These are phyloP conservation scores for Naja naja DNA, from an alignment of 2,113 vertebrate genomes.

Conservation along the genomic window DNA sequence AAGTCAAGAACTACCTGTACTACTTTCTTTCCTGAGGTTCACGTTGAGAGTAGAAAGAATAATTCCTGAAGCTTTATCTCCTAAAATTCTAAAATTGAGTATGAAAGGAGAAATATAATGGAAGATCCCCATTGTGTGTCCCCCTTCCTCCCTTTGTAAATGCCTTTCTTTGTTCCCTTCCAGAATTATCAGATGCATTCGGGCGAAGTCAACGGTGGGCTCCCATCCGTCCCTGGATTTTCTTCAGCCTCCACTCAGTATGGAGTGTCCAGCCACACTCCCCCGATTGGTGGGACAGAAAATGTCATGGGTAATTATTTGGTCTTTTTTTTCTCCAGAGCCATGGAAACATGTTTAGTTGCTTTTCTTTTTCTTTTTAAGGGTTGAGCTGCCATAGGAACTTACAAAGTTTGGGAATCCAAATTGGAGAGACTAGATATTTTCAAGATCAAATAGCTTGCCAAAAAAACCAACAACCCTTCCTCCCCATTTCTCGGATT, in stretches of 20 bases:
- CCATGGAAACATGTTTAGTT: neutral
- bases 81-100: neutral
- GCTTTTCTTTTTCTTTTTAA: neutral
- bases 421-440: neutral
- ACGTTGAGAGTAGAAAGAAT: neutral
- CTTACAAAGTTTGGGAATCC: neutral
- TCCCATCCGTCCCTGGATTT: constrained; percentile 80
- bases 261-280: constrained; percentile 86
- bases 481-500: neutral
- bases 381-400: neutral
- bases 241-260: constrained; percentile 79
- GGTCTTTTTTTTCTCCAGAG: accelerated
- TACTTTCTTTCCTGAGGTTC: neutral
- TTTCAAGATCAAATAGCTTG: neutral
- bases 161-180: constrained; percentile 11
- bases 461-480: neutral
- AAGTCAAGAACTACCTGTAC: neutral
- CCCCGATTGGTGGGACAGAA: constrained; percentile 84
- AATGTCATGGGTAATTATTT: constrained; percentile 81
- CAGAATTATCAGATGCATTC: constrained; percentile 92
- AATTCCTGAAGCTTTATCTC: neutral
- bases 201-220: constrained; percentile 84
- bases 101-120: neutral
- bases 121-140: neutral
- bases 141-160: neutral